Conservation (phyloP, 2,113 vertebrate genomes). For the Excalfactoria chinensis region DNA sequence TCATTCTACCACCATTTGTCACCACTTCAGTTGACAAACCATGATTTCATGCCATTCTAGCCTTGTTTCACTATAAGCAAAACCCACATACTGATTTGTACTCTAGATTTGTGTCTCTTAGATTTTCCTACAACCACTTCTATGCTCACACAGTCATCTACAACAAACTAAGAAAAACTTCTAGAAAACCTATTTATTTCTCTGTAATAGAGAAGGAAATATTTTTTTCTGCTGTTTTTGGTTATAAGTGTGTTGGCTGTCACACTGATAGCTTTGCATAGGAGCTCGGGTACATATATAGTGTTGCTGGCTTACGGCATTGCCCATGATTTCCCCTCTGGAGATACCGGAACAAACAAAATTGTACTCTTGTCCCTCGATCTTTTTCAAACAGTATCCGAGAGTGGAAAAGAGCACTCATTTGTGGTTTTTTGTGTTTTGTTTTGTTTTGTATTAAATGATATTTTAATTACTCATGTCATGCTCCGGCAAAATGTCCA, state of each 20-base stretch:
- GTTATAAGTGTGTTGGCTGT: not conserved
- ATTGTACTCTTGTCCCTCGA: slow-evolving; percentile 21
- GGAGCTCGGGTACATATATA: not conserved
- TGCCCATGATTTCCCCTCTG: not conserved
- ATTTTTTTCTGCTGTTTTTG: not conserved
- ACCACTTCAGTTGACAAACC: not conserved
- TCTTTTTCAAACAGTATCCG: slow-evolving; percentile 39
- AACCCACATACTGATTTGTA: not conserved
- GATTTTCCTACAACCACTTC: not conserved
- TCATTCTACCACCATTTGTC: not conserved
- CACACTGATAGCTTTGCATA: not conserved
- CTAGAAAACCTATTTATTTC: not conserved
- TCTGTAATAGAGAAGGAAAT: not conserved
- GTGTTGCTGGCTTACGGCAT: not conserved
- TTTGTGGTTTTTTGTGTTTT: slow-evolving; percentile 20
- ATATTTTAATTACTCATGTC: slow-evolving; percentile 76
- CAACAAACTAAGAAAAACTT: not conserved
- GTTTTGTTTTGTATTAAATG: slow-evolving; percentile 58
- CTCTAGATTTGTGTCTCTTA: not conserved
- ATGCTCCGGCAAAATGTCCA: slow-evolving; percentile 66
- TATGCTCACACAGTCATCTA: not conserved
- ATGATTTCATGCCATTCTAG: not conserved
- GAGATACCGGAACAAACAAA: not conserved
- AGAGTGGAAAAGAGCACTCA: slow-evolving; percentile 43
- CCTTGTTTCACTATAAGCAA: not conserved